Percentiles rank a stretch among this genome's conserved stretches.
Evolutionary conservation across 2,797 vertebrate genomes (phyloP).

Genomic region (Bryconaethiops microstoma): DNA sequence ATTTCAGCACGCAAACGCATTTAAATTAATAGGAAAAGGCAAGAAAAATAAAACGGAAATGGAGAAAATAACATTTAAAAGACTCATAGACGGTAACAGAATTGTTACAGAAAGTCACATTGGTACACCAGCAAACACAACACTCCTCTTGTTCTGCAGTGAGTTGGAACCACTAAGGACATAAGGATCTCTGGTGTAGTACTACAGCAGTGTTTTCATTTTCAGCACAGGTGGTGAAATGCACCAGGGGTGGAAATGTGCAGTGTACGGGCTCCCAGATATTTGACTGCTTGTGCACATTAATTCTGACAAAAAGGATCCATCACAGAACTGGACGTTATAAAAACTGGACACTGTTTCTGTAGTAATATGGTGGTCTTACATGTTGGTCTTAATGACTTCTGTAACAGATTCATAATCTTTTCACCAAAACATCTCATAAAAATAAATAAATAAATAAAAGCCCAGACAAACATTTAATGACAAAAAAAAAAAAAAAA

Average conservation of each 20-base stretch:
- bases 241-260: background rate
- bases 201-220: background rate
- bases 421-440: background rate
- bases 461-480: background rate
- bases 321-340: too few species aligned
- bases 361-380: too few species aligned
- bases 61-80: background rate
- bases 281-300: background rate
- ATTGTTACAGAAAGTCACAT: background rate
- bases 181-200: background rate
- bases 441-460: slow-evolving; percentile 10
- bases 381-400: too few species aligned
- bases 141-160: too few species aligned
- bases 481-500: background rate
- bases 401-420: background rate
- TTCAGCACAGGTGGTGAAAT: background rate
- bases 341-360: too few species aligned
- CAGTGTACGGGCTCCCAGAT: background rate
- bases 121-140: too few species aligned
- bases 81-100: background rate
- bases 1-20: background rate
- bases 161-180: background rate
- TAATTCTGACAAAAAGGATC: too few species aligned
- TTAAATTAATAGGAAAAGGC: background rate
- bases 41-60: background rate